A percentile compares a stretch with the other conserved stretches of the same genome.
Evolutionary conservation across 2,113 vertebrate species (phyloP).

Genomic region (Urocitellus parryii): DNA sequence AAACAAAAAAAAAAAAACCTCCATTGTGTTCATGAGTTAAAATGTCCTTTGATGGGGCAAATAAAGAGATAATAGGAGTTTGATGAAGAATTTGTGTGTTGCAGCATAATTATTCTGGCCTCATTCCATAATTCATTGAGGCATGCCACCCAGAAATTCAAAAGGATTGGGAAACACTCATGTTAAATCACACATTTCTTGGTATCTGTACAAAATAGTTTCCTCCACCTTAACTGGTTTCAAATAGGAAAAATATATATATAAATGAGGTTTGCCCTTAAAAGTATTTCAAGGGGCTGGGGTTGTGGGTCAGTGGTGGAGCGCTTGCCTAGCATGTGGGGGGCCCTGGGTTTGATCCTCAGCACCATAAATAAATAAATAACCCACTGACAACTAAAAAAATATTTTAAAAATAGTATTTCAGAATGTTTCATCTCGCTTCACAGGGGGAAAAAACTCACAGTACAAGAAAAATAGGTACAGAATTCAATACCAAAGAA

Average conservation of each 20-base stretch:
- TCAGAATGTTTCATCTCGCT: not conserved
- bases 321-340: too few relatives aligned
- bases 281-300: slow-evolving; percentile 9
- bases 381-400: too few relatives aligned
- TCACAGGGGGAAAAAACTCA: not conserved
- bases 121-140: not conserved
- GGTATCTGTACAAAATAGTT: not conserved
- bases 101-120: not conserved
- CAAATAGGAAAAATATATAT: not conserved
- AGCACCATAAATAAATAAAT: too few relatives aligned
- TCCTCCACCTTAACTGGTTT: not conserved
- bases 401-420: too few relatives aligned
- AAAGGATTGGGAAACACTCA: not conserved
- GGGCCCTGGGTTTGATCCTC: too few relatives aligned
- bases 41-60: not conserved
- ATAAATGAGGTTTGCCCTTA: not conserved
- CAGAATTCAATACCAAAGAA: not conserved
- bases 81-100: not conserved
- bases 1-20: not conserved
- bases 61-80: not conserved
- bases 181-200: not conserved
- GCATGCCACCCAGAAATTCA: not conserved
- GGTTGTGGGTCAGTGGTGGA: too few relatives aligned
- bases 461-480: not conserved
- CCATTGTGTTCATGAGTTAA: not conserved